Percentiles rank a stretch among this genome's conserved stretches.
Evolutionary conservation across 1,140 invertebrate species (phyloP).

Genomic region (Drosophila sp.): DNA sequence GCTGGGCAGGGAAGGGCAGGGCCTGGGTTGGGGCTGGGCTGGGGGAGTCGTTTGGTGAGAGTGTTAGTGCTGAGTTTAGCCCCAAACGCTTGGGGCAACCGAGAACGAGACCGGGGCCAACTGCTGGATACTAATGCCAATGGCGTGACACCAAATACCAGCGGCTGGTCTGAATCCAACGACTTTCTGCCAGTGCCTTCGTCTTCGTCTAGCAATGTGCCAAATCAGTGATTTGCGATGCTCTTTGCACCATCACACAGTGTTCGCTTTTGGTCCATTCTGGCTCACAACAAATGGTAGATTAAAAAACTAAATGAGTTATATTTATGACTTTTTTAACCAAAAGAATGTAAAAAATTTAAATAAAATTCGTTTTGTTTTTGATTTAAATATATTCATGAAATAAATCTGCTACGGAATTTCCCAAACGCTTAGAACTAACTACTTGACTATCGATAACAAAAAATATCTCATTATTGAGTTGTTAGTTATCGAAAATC

Average conservation of each 20-base stretch:
- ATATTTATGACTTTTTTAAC: too few species aligned
- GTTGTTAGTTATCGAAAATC: too few species aligned
- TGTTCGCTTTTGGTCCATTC: too few species aligned
- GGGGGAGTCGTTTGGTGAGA: not conserved
- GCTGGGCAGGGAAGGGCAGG: not conserved
- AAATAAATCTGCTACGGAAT: too few species aligned
- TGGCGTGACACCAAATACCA: slow-evolving; percentile 36
- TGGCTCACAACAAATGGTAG: too few species aligned
- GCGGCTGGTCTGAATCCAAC: slow-evolving; percentile 3
- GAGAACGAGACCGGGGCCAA: slow-evolving; percentile 14
- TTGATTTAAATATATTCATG: too few species aligned
- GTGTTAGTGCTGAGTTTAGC: slow-evolving; percentile 26
- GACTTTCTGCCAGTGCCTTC: slow-evolving; percentile 23
- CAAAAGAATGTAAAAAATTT: too few species aligned
- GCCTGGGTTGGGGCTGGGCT: not conserved
- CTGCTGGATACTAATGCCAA: slow-evolving; percentile 39
- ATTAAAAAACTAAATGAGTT: too few species aligned
- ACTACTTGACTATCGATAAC: too few species aligned
- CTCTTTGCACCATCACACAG: slow-evolving; percentile 10
- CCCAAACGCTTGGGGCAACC: slow-evolving; percentile 6
- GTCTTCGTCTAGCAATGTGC: slow-evolving; percentile 46
- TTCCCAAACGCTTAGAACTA: too few species aligned
- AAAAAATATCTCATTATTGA: too few species aligned
- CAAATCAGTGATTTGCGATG: slow-evolving; percentile 46
- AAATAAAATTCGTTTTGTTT: too few species aligned